These are phyloP conservation scores for Trypoxylon attenuatum DNA, from an alignment of 2,888 invertebrate species.

Conservation along the genomic window DNA sequence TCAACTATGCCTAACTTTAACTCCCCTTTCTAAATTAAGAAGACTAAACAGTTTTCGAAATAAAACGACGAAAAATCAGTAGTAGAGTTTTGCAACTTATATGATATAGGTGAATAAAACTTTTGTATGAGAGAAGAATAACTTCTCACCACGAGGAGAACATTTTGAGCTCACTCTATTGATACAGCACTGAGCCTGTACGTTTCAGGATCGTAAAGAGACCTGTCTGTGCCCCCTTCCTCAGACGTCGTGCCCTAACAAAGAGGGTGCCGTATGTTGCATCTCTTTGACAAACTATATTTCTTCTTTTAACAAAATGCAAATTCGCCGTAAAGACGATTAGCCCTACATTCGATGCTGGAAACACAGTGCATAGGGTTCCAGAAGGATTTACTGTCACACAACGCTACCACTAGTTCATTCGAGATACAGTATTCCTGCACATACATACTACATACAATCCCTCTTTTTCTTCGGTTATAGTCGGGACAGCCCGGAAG, in stretches of 20 bases:
- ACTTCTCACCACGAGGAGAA: too few species aligned
- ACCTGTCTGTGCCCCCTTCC: slow-evolving; percentile 1
- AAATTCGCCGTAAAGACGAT: not conserved
- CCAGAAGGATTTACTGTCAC: slow-evolving; percentile 2
- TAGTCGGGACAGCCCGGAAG: slow-evolving; percentile 19
- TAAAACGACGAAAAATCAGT: too few species aligned
- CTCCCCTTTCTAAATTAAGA: too few species aligned
- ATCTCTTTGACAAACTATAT: not conserved
- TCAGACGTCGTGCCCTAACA: slow-evolving; percentile 6
- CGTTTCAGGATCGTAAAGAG: slow-evolving; percentile 19
- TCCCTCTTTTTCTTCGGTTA: slow-evolving; percentile 29
- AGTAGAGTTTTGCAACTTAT: too few species aligned
- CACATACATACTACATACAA: slow-evolving; percentile 29
- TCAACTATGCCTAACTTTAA: too few species aligned
- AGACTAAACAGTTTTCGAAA: too few species aligned
- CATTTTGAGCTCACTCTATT: too few species aligned
- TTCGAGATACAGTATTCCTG: slow-evolving; percentile 20
- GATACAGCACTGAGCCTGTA: slow-evolving; percentile 28
- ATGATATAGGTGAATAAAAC: too few species aligned
- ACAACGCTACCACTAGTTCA: not conserved
- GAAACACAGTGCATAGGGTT: not conserved
- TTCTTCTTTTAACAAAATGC: slow-evolving; percentile 5
- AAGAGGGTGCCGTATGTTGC: slow-evolving; percentile 4
- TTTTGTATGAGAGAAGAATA: too few species aligned
- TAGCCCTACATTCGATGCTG: not conserved